Evolutionary conservation across 1,140 invertebrate genomes (phyloP).

Genomic region (Stenopsyche tienmushanensis): DNA sequence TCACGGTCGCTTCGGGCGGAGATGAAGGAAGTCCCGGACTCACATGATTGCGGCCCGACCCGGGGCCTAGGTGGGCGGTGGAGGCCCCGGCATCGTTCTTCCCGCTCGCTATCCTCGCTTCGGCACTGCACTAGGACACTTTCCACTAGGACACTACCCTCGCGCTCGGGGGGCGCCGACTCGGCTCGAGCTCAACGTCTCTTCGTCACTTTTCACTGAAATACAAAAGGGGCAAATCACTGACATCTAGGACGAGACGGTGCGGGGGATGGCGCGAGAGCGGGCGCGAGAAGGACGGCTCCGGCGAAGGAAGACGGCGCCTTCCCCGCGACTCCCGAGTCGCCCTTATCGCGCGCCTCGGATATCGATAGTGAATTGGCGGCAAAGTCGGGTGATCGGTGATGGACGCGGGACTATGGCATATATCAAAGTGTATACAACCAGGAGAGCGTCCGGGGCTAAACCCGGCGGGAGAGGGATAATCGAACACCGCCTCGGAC

Average conservation of each 20-base stretch:
- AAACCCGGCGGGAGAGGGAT: neutral
- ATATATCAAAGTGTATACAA: no score
- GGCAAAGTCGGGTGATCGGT: neutral
- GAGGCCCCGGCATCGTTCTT: conserved; percentile 32
- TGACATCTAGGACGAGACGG: no score
- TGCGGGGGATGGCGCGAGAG: no score
- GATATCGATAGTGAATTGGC: neutral
- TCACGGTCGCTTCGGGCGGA: neutral
- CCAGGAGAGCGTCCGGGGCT: no score
- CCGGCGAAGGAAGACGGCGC: no score
- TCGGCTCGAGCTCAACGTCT: neutral
- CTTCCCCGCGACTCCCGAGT: neutral
- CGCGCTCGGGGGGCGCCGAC: neutral
- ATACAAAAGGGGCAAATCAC: no score
- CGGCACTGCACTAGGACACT: neutral
- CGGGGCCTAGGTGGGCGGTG: conserved; percentile 34
- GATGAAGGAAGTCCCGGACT: conserved; percentile 3
- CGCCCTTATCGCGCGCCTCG: no score
- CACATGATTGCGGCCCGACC: conserved; percentile 36
- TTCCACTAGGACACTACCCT: neutral
- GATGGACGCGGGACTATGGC: neutral
- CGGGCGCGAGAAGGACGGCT: no score
- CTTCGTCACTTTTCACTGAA: neutral
- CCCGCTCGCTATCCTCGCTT: neutral
- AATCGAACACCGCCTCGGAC: neutral